phyloP scores from a whole-genome alignment of 2,888 invertebrate genomes.

The Lampropteryx suffumata region DNA sequence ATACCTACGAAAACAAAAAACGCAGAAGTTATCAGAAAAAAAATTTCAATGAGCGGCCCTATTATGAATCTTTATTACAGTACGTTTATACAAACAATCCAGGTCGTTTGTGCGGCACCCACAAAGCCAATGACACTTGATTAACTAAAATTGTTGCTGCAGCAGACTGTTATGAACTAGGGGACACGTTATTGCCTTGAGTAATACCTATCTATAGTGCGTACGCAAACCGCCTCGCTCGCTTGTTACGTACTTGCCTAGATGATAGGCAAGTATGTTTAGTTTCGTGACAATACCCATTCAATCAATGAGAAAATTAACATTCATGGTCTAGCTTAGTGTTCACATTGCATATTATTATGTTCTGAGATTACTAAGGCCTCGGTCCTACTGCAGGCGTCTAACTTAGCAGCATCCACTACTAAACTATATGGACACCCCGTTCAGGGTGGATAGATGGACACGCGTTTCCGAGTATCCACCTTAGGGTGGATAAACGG shows the following conservation, averaged over 20 bases:
- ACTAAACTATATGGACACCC: no score
- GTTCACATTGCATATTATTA: constrained; percentile 2
- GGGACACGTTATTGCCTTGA: constrained; percentile 15
- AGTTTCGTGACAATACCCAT: constrained; percentile 14
- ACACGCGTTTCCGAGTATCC: no score
- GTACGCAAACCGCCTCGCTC: constrained; percentile 3
- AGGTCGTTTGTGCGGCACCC: no score
- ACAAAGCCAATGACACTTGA: constrained; percentile 30
- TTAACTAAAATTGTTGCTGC: constrained; percentile 30
- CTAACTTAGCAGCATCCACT: no score
- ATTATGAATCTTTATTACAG: no score
- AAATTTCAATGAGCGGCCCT: no score
- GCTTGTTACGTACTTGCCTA: not conserved
- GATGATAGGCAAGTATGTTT: not conserved
- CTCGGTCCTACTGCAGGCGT: no score
- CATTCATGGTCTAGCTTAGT: constrained; percentile 14
- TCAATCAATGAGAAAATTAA: constrained; percentile 20
- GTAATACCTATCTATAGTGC: not conserved
- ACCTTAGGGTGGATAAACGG: no score
- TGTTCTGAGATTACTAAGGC: not conserved
- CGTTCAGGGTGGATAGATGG: no score
- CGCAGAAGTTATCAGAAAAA: no score
- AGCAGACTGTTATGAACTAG: constrained; percentile 15
- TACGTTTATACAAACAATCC: no score
- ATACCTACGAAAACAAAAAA: no score